Evolutionary conservation across 2,797 vertebrate genomes (phyloP), one percentile per base, ranked within the genome.

Genomic region (Lacerta viridis): DNA sequence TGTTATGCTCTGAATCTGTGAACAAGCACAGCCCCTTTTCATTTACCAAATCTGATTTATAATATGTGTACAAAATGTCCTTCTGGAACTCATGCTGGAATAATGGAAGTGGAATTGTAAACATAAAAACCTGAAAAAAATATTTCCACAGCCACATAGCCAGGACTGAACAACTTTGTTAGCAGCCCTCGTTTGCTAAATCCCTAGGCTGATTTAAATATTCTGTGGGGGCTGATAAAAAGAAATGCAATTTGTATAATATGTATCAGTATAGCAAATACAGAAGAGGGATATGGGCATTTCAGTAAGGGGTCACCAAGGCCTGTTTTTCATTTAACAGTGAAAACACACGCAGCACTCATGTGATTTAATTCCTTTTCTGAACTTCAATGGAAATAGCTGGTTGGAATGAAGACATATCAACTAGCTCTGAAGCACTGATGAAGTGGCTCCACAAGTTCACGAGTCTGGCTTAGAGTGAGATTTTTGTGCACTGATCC

Each of bases 11-110:
- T 11, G 66, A 61, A 29, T 79, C 46, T 55, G 74, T 39, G 27
- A n/a, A 80, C 23, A 43, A 66, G 84, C 76, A 77, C 17, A 39
- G 69, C 9, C 23, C 68, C n/a, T 50, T 29, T 74, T 66, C 71
- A 46, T 88, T 88, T 78, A 71, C 36, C 46, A 72, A 25, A 59
- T 72, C 29, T 33, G 46, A 84, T 88, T 78, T 78, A 80, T 27
- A 72, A 80, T 64, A 66, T 43, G 33, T 72, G 76, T 74, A 84
- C 87, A 88, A 80, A 88, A 84, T 88, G 82, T 88, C 66, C 66
- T 84, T 61, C 82, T 88, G 87, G 82, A 84, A 72, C 46, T 72
- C 29, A 27, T 64, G 76, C 20, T 72, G 82, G 82, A 84, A 82
- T 72, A 59, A 64, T 41, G 82, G 46, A 80, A 78, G n/a, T 50